Base-by-base conservation (phyloP, 2,797 vertebrate genomes). In the Phrynocephalus vlangalii region DNA sequence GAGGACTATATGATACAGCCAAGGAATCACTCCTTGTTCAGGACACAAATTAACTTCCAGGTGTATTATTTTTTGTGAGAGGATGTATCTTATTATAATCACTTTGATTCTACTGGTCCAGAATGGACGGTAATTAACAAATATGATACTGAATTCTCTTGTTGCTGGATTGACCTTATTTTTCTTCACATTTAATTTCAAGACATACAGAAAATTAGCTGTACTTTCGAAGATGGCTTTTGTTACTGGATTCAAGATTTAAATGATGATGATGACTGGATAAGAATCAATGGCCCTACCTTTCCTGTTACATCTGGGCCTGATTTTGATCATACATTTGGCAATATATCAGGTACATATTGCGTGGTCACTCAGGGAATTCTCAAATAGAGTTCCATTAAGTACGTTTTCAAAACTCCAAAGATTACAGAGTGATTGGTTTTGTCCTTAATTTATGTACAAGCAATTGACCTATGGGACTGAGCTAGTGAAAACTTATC, bases 191-290 rank as follows among this genome's bases (percentile, higher is more conserved):
- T 82, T 72, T 83, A 56, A 67, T 82, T 86, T 86, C 33, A 91
- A 98, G 98, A 97, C 76, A 86, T 95, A 70, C 86, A 97, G 87
- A 98, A 97, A 95, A 92, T 98, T 78, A 96, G 91, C 38, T 99
- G 99, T 89, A 94, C 94, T 77, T 99, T 99, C 95, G 98, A 99
- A 94, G 95, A 96, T 0, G 96, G 97, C 0, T 94, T 98, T 95
- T 99, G 98, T 95, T 98, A 97, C 90, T 99, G 98, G 98, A 96
- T 95, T 89, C 98, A 98, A 91, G 94, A 96, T 76, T 91, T 95
- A n/a, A 89, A 95, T 1, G 95, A 97, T 60, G 93, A 97, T 28
- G 96, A 94, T 3, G 94, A 97, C 63, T 99, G 98, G 98, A 93
- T 97, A 26, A 95, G 98, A 92, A 60, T 88, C 82, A 94, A 88